A percentile compares a stretch with the other conserved stretches of the same genome.
phyloP scores from a whole-genome alignment of 2,797 vertebrate genomes.

The Esox masquinongy region DNA sequence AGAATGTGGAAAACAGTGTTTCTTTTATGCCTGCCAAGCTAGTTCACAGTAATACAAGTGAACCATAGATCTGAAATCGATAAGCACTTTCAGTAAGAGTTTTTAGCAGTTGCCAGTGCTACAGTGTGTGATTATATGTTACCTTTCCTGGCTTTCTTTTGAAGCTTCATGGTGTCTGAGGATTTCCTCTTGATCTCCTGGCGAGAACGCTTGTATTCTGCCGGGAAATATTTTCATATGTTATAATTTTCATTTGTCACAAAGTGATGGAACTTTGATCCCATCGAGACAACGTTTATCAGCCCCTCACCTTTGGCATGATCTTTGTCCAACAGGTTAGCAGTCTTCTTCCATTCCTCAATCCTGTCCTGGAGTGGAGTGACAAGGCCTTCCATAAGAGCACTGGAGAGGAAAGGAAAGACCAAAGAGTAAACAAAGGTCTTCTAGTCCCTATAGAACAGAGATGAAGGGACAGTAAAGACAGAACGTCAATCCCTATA shows the following conservation, averaged over 20 bases:
- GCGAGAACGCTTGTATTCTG: slow-evolving; percentile 95
- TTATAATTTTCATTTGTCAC: too few relatives aligned
- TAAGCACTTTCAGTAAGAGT: not conserved
- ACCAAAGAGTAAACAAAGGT: not conserved
- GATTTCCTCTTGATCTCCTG: slow-evolving; percentile 99
- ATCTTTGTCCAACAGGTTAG: slow-evolving; percentile 96
- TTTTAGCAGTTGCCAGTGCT: not conserved
- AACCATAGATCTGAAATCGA: not conserved
- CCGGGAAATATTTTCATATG: not conserved
- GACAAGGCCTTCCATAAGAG: slow-evolving; percentile 94
- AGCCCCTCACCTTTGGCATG: slow-evolving; percentile 87
- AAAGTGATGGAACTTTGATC: too few relatives aligned
- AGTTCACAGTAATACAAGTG: not conserved
- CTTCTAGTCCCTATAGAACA: not conserved
- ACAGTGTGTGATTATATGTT: slow-evolving; percentile 22
- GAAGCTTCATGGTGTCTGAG: slow-evolving; percentile 93
- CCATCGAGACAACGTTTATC: too few relatives aligned
- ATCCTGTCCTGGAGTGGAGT: slow-evolving; percentile 94
- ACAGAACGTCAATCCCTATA: not conserved
- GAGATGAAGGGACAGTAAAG: not conserved
- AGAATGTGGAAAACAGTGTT: too few relatives aligned
- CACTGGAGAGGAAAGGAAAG: slow-evolving; percentile 64
- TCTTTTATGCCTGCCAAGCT: too few relatives aligned
- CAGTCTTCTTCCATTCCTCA: slow-evolving; percentile 97
- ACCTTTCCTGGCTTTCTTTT: slow-evolving; percentile 99